Percentiles rank a stretch among this genome's conserved stretches.
Evolutionary conservation across 1,140 invertebrate genomes (phyloP).

Genomic region (Drosophila ananassae): DNA sequence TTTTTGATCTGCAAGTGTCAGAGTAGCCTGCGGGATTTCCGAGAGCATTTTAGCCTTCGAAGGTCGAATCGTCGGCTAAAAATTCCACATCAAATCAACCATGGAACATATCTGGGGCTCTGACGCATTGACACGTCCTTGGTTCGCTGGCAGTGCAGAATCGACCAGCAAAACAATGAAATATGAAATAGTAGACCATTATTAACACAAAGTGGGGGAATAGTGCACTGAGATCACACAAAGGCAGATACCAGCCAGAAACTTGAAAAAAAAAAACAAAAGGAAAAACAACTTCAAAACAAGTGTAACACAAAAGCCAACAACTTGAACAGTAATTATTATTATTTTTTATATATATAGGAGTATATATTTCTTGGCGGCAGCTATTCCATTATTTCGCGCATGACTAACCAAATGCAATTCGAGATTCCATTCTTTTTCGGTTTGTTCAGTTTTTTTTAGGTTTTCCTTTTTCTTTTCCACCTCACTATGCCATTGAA

Average conservation of each 20-base stretch:
- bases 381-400: slow-evolving; percentile 68
- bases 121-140: slow-evolving; percentile 72
- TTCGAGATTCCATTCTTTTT: slow-evolving; percentile 79
- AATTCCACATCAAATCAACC: slow-evolving; percentile 50
- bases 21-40: slow-evolving; percentile 27
- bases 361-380: slow-evolving; percentile 14
- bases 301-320: slow-evolving; percentile 70
- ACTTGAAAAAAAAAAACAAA: neutral
- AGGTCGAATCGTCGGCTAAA: slow-evolving; percentile 33
- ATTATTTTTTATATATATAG: slow-evolving; percentile 50
- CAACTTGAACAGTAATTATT: slow-evolving; percentile 71
- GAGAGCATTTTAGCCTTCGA: slow-evolving; percentile 6
- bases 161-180: slow-evolving; percentile 64
- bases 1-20: neutral
- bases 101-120: slow-evolving; percentile 18
- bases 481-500: slow-evolving; percentile 37
- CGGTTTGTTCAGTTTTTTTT: slow-evolving; percentile 30
- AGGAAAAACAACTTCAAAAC: slow-evolving; percentile 35
- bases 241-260: slow-evolving; percentile 47
- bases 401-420: slow-evolving; percentile 82
- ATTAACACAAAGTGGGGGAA: slow-evolving; percentile 60
- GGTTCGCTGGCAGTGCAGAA: slow-evolving; percentile 34
- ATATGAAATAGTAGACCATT: slow-evolving; percentile 67
- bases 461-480: slow-evolving; percentile 24
- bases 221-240: slow-evolving; percentile 38